Conservation (phyloP, 2,797 vertebrate genomes). For the Botia kubotai region DNA sequence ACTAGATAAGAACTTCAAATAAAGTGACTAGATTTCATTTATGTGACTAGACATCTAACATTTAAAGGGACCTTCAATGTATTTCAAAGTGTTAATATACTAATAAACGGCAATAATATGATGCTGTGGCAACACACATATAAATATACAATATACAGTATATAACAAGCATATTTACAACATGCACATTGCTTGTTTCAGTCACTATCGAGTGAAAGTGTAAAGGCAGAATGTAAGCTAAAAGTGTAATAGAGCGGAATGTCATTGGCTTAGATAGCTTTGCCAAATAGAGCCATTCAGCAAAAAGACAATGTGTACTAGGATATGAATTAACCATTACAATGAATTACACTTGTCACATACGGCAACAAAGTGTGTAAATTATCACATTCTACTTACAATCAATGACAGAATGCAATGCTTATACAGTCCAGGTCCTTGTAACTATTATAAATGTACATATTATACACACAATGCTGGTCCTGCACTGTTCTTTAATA, state of each 20-base stretch:
- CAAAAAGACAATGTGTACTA: not conserved
- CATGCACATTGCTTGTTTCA: conserved; percentile 4
- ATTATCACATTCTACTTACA: conserved; percentile 11
- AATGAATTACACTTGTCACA: not conserved
- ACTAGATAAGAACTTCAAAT: not conserved
- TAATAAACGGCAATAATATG: not conserved
- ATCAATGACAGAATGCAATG: conserved; percentile 6
- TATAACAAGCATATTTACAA: conserved; percentile 10
- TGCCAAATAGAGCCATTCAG: conserved; percentile 5
- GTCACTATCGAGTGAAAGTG: not conserved
- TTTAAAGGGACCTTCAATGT: conserved; percentile 7
- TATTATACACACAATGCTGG: conserved; percentile 25
- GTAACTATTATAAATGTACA: not conserved
- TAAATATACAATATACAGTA: not conserved
- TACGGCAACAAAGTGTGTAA: not conserved
- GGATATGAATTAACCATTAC: not conserved
- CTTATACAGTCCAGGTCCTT: not conserved
- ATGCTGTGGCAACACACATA: not conserved
- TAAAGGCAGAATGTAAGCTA: not conserved
- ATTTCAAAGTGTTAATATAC: not conserved
- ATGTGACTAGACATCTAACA: not conserved
- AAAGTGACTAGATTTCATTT: not conserved
- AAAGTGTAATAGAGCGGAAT: not conserved
- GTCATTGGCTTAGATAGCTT: not conserved
- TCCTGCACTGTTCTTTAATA: conserved; percentile 6